A percentile compares a stretch with the other conserved stretches of the same genome.
Conservation (phyloP, 2,888 invertebrate genomes). For the Plebejus anna region DNA sequence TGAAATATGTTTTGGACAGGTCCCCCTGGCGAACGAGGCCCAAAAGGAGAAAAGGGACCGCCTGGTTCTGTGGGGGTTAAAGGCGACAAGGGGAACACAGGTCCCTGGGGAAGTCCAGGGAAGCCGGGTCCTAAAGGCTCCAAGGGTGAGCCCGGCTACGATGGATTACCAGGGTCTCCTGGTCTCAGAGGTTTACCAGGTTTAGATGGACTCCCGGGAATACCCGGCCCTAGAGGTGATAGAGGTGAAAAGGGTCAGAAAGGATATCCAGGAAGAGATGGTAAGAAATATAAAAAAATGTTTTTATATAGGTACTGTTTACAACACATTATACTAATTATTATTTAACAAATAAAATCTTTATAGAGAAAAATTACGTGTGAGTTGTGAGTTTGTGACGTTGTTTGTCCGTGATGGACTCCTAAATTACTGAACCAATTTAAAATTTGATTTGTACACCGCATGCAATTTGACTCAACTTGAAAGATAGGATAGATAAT, state of each 20-base stretch:
- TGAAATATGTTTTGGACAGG: not conserved
- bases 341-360: too few relatives aligned
- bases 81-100: not conserved
- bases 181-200: not conserved
- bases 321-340: too few relatives aligned
- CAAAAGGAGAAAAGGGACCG: not conserved
- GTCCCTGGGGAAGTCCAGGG: not conserved
- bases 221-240: not conserved
- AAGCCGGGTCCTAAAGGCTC: not conserved
- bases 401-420: too few relatives aligned
- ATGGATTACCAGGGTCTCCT: not conserved
- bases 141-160: not conserved
- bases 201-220: not conserved
- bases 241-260: slow-evolving; percentile 4
- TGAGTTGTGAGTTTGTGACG: too few relatives aligned
- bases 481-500: too few relatives aligned
- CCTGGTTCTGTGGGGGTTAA: not conserved
- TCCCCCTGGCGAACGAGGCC: not conserved
- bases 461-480: too few relatives aligned
- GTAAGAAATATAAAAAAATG: not conserved
- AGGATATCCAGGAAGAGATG: not conserved
- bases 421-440: too few relatives aligned
- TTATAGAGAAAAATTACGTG: too few relatives aligned
- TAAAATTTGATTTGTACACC: too few relatives aligned
- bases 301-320: too few relatives aligned